Evolutionary conservation across 2,113 vertebrate genomes (phyloP), one percentile per base, ranked within the genome.

Genomic region (Pangasianodon gigas): DNA sequence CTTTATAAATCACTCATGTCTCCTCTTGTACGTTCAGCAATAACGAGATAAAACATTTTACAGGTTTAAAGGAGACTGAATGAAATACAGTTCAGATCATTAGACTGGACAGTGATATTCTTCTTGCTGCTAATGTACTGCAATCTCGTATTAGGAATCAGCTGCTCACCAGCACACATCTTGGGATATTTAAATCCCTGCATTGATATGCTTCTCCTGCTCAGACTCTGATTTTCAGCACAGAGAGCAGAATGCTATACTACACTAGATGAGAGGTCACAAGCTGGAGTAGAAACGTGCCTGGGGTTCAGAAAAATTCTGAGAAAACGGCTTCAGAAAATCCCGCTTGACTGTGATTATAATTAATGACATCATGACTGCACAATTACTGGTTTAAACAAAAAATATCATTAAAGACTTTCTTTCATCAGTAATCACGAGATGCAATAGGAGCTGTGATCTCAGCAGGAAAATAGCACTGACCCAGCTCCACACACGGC

Each of bases 181-280:
- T 41, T 88, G 32, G 87, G 87, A 88, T 46, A 58, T 84, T 54
- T 84, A 83, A 89, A 83, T 89, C 65, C 52, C 51, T 56, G 65
- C 62, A 84, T 56, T 89, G 65, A 74, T 84, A 69, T 71, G 62
- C 65, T 69, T 71, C 60, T 52, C 58, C 75, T 8, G 60, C 37
- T 69, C n/a, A 83, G 62, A 65, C 32, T 54, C 60, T 52, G 48
- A 88, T 69, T 83, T 41, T 83, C 48, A 83, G 87, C 48, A 69
- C 32, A 56, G 11, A 18, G 46, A 69, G 13, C 11, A 54, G 62
- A 88, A 88, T 56, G 60, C 21, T 67, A 56, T 87, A 29, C 52
- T 46, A 87, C 37, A 44, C 54, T 44, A 56, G 48, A 69, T 11
- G 79, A 88, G 87, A 58, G 54, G 54, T 83, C 81, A 41, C 19